Conservation (phyloP, 2,797 vertebrate genomes). For the Eidolon dupreanum region DNA sequence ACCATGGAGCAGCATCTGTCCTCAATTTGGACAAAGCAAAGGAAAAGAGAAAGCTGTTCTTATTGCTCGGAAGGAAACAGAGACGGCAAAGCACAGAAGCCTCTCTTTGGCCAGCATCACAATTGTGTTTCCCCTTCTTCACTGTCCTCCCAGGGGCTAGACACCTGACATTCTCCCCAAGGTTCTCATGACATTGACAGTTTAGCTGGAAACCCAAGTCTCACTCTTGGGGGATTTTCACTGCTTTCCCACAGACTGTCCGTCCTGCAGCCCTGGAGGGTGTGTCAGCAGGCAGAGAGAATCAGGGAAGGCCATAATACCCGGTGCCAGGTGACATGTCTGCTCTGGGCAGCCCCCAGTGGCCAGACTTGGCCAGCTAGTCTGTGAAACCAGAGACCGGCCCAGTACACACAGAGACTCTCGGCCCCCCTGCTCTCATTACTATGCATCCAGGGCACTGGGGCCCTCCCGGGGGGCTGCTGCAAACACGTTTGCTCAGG, state of each 20-base stretch:
- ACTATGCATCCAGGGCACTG: not conserved
- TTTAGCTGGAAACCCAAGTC: constrained; percentile 55
- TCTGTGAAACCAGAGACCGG: constrained; percentile 42
- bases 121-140: not conserved
- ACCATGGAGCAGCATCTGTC: not conserved
- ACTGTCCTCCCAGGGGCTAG: not conserved
- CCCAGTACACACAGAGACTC: not conserved
- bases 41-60: not conserved
- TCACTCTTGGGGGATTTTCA: not conserved
- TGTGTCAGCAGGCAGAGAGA: not conserved
- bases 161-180: not conserved
- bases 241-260: not conserved
- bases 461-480: not conserved
- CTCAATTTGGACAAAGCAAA: not conserved
- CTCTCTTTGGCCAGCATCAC: not conserved
- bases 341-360: not conserved
- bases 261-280: not conserved
- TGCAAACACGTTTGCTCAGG: not conserved
- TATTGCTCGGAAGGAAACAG: not conserved
- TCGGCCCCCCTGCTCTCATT: not conserved
- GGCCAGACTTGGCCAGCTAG: not conserved
- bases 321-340: not conserved
- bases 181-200: not conserved
- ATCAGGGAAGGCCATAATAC: not conserved
- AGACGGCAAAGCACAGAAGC: not conserved